Evolutionary conservation across 2,113 vertebrate genomes (phyloP), one percentile per base, ranked within the genome.

Genomic region (Haemorhous mexicanus): DNA sequence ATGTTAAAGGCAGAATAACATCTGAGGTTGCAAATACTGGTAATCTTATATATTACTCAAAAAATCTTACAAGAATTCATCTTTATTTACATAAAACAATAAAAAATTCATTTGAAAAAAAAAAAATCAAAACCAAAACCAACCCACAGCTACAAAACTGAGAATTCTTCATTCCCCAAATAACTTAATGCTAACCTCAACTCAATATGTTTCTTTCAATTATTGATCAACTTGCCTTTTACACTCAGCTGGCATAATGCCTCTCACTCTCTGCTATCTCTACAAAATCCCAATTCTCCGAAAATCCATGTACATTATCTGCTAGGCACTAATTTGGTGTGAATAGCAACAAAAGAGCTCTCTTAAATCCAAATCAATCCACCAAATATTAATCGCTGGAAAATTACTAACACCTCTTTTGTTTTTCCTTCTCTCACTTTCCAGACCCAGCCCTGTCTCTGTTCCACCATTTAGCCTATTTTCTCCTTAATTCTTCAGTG

Each of bases 171-270:
- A 32, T 69, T 90, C 50, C 7, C 11, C 20, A 49, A 58, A 62
- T 83, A 92, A 41, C 28, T 86, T 83, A 62, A 62, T 1, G 2
- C 8, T 89, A 79, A 89, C 21, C 14, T 78, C 77, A 84, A 56
- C 63, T 93, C 80, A 68, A 49, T 66, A 73, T 27, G 33, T 83
- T 93, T 95, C 23, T 87, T 90, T 90, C 85, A 91, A 76, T 85
- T 94, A 89, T 91, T 80, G 84, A 89, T 85, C 66, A 87, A 13
- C 32, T 32, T 59, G 16, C 26, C 22, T 85, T 93, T 84, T 76
- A 43, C 47, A 87, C 55, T 79, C n/a, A 33, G 32, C 37, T 73
- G 26, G n/a, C 50, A 62, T 58, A 61, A 67, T 16, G 23, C 41
- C 13, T 72, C 70, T 68, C 33, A 7, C 52, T 69, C 16, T 83